phyloP scores from a whole-genome alignment of 2,113 vertebrate genomes.

The Pseudorectes ferrugineus region DNA sequence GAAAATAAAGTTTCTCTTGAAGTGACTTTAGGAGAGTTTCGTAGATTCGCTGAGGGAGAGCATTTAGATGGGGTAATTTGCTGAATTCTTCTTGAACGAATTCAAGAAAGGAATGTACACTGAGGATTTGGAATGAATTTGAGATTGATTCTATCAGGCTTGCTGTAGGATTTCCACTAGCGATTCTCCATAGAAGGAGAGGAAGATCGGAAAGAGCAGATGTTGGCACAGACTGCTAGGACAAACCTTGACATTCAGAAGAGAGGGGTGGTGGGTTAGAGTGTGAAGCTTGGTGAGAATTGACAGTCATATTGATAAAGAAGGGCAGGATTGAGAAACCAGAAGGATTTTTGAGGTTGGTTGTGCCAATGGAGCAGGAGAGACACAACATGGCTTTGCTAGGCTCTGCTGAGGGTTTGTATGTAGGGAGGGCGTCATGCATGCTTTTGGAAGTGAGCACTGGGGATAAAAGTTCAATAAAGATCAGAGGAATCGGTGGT shows the following conservation, averaged over 20 bases:
- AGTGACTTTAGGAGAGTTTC: neutral
- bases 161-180: conserved; percentile 6
- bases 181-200: neutral
- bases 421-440: fast-evolving
- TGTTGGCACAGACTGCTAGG: neutral
- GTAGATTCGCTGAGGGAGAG: neutral
- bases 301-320: neutral
- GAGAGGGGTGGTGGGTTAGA: neutral
- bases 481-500: neutral
- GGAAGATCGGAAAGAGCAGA: neutral
- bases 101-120: neutral
- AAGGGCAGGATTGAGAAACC: neutral
- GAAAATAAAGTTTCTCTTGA: neutral
- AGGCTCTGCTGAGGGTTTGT: neutral
- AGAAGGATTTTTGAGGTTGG: neutral
- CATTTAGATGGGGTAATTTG: neutral
- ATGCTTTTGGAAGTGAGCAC: neutral
- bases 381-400: neutral
- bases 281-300: neutral
- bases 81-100: neutral
- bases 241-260: neutral
- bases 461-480: neutral
- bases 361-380: neutral
- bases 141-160: neutral
- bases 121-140: neutral